Evolutionary conservation across 2,113 vertebrate genomes (phyloP).

Genomic region (Bothrops jararaca): DNA sequence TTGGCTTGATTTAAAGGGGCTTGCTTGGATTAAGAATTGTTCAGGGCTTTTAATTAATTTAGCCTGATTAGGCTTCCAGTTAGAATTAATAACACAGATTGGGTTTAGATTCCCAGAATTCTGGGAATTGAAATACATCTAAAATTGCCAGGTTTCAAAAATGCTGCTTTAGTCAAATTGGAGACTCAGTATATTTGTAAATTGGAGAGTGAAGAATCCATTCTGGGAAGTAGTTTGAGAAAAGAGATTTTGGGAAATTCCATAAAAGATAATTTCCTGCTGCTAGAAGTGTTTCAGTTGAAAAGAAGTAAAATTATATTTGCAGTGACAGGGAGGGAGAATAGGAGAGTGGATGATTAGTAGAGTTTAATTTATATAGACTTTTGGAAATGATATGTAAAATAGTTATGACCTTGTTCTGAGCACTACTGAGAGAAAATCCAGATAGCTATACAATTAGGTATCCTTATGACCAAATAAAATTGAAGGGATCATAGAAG

Average conservation of each 20-base stretch:
- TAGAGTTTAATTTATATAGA: not conserved
- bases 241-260: not conserved
- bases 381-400: not conserved
- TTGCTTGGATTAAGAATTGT: not conserved
- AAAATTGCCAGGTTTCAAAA: not conserved
- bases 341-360: not conserved
- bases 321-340: not conserved
- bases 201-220: not conserved
- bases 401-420: not conserved
- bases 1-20: not conserved
- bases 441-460: not conserved
- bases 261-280: not conserved
- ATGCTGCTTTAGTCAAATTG: not conserved
- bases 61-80: not conserved
- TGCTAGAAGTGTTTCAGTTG: not conserved
- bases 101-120: not conserved
- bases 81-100: not conserved
- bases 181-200: not conserved
- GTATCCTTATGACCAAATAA: not conserved
- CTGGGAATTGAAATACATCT: not conserved
- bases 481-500: not conserved
- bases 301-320: not conserved
- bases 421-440: not conserved
- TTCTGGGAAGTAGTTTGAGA: not conserved
- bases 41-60: not conserved